These are phyloP conservation scores for Ceraclea dissimilis DNA, from an alignment of 2,888 invertebrate genomes.

Conservation along the genomic window DNA sequence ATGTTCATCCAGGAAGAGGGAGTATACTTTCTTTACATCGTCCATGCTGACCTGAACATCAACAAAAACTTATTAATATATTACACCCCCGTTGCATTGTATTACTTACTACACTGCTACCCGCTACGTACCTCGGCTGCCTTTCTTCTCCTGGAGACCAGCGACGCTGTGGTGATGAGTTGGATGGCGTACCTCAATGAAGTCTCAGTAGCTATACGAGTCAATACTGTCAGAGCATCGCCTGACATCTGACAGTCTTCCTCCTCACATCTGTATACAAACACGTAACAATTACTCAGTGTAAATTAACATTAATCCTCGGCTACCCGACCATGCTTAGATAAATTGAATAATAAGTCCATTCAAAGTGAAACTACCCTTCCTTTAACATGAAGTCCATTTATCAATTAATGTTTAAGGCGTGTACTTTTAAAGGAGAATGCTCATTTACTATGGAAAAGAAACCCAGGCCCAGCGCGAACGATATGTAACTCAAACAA, in stretches of 20 bases:
- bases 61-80: neutral
- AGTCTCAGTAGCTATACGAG: constrained; percentile 87
- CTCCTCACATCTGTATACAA: constrained; percentile 75
- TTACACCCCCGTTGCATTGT: too few species aligned
- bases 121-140: constrained; percentile 73
- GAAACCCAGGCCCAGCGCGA: too few species aligned
- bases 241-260: constrained; percentile 94
- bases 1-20: constrained; percentile 88
- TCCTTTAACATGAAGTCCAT: too few species aligned
- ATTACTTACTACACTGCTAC: too few species aligned
- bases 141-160: constrained; percentile 89
- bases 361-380: neutral
- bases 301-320: too few species aligned
- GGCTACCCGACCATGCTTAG: neutral
- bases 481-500: too few species aligned
- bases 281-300: too few species aligned
- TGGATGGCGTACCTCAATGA: constrained; percentile 96
- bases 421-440: too few species aligned
- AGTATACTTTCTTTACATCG: constrained; percentile 93
- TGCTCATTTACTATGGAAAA: too few species aligned
- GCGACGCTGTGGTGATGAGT: constrained; percentile 88
- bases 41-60: constrained; percentile 66
- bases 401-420: too few species aligned
- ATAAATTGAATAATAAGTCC: neutral
- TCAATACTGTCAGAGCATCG: constrained; percentile 84